These are phyloP conservation scores for Ichneumoninae sp. DNA, from an alignment of 2,888 invertebrate genomes.

Conservation along the genomic window DNA sequence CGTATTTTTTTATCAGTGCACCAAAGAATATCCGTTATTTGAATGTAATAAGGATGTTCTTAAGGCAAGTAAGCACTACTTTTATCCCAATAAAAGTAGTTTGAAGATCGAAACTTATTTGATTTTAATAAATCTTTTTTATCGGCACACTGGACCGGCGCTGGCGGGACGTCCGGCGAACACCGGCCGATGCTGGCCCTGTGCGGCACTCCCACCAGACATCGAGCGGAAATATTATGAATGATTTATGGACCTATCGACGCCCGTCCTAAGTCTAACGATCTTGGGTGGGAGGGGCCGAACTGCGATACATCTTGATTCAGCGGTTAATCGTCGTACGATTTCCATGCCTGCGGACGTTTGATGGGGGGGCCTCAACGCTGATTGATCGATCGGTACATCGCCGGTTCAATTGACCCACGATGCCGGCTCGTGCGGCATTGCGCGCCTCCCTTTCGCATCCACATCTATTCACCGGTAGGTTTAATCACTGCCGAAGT, in stretches of 20 bases:
- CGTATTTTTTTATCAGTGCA: no score
- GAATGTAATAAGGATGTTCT: no score
- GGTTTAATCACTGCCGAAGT: slow-evolving; percentile 31
- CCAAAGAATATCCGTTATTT: no score
- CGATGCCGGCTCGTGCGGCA: slow-evolving; percentile 59
- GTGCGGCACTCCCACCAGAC: background rate
- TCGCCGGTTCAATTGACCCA: slow-evolving; percentile 69
- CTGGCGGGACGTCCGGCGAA: background rate
- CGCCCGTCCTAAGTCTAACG: background rate
- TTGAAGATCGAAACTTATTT: no score
- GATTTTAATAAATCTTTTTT: no score
- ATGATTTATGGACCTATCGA: background rate
- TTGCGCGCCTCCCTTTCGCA: slow-evolving; percentile 3
- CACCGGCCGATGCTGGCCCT: no score
- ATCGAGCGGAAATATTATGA: background rate
- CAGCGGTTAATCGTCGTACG: slow-evolving; percentile 54
- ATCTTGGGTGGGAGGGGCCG: background rate
- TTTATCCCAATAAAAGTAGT: no score
- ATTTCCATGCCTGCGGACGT: slow-evolving; percentile 61
- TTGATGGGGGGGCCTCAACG: slow-evolving; percentile 74
- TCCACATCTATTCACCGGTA: slow-evolving; percentile 13
- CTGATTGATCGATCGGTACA: slow-evolving; percentile 73
- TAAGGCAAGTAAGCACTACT: no score
- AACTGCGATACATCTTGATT: slow-evolving; percentile 14
- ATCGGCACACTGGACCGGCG: no score